Percentiles rank a stretch among this genome's conserved stretches.
These are phyloP conservation scores for Meda fulgida DNA, from an alignment of 2,797 vertebrate species.

Conservation along the genomic window DNA sequence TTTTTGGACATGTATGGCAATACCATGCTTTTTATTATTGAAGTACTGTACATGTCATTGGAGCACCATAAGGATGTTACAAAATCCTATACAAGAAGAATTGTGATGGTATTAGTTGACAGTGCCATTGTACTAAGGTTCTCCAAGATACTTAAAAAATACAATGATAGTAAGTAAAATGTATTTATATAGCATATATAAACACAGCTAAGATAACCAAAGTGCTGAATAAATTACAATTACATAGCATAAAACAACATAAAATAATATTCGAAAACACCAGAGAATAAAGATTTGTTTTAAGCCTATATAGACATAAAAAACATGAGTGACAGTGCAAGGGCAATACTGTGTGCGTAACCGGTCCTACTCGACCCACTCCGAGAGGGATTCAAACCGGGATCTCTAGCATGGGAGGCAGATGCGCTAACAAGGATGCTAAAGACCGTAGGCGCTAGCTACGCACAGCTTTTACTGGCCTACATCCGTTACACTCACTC, in stretches of 20 bases:
- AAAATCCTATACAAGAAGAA: not conserved
- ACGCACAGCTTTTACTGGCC: too few species aligned
- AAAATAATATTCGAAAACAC: not conserved
- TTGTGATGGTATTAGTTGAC: not conserved
- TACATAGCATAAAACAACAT: too few species aligned
- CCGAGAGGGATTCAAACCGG: too few species aligned
- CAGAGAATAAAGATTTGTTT: too few species aligned
- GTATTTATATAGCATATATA: not conserved
- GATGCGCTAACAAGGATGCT: too few species aligned
- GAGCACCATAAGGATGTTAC: not conserved
- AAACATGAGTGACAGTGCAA: not conserved
- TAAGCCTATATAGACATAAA: not conserved
- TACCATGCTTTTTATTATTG: too few species aligned
- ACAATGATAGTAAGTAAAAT: not conserved
- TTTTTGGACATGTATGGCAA: too few species aligned
- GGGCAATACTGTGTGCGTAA: not conserved
- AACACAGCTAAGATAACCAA: not conserved
- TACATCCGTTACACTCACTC: too few species aligned
- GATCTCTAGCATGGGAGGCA: too few species aligned
- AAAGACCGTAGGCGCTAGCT: too few species aligned
- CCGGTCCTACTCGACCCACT: too few species aligned
- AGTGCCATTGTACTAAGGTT: not conserved
- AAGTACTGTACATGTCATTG: too few species aligned
- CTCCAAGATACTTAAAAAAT: not conserved
- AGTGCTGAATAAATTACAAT: not conserved